These are phyloP conservation scores for Verasper variegatus DNA, from an alignment of 2,113 vertebrate genomes.

Conservation along the genomic window DNA sequence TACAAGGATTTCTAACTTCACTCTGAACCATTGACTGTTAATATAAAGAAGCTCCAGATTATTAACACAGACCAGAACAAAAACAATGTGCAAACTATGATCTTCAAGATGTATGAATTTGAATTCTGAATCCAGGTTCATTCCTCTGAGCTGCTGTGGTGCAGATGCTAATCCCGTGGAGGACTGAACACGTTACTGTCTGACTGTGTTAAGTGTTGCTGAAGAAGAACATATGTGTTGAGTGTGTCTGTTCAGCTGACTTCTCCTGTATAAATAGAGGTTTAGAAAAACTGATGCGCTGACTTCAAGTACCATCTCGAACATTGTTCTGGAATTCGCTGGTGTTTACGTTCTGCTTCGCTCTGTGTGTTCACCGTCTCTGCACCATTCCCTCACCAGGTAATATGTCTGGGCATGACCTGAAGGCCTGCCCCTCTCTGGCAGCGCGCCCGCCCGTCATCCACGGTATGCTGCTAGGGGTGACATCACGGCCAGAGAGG, in stretches of 20 bases:
- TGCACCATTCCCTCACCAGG: conserved; percentile 54
- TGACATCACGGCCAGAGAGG: conserved; percentile 76
- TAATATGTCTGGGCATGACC: conserved; percentile 77
- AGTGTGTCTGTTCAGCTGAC: conserved; percentile 21
- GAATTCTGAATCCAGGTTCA: not conserved
- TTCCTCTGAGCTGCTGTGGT: not conserved
- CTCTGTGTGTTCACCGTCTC: conserved; percentile 23
- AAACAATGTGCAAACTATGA: not conserved
- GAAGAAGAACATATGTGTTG: conserved; percentile 26
- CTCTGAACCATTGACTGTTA: too few species aligned
- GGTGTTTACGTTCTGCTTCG: conserved; percentile 64
- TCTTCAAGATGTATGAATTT: not conserved
- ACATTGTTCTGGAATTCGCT: conserved; percentile 62
- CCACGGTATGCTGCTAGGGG: conserved; percentile 69
- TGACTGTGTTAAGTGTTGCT: conserved; percentile 13
- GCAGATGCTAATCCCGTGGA: too few species aligned
- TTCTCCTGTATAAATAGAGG: conserved; percentile 47
- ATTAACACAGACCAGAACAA: too few species aligned
- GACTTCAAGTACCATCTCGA: conserved; percentile 46
- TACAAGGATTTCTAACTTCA: too few species aligned
- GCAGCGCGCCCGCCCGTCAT: conserved; percentile 48
- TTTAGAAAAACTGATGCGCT: conserved; percentile 24
- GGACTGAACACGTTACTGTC: conserved; percentile 6
- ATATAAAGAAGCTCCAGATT: too few species aligned
- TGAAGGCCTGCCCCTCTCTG: conserved; percentile 46